These are phyloP conservation scores for Fringilla coelebs DNA, from an alignment of 2,797 vertebrate species.

Conservation along the genomic window DNA sequence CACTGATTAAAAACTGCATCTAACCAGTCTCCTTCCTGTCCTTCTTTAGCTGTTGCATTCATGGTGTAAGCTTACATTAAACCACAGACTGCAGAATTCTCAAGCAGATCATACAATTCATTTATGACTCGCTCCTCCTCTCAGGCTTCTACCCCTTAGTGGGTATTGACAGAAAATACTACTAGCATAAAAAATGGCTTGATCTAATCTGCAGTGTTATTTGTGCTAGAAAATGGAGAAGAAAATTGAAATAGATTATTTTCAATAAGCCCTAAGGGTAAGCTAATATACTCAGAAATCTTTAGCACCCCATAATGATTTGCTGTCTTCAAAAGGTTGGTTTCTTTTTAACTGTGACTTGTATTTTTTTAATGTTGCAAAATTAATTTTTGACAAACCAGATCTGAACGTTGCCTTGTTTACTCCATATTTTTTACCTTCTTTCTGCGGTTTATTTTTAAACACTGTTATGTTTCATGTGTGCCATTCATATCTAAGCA, in stretches of 20 bases:
- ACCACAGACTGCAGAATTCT: slow-evolving; percentile 30
- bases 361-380: not conserved
- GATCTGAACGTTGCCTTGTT: slow-evolving; percentile 6
- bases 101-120: not conserved
- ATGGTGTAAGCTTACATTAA: slow-evolving; percentile 50
- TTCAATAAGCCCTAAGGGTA: slow-evolving; percentile 48
- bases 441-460: not conserved
- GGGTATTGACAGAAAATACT: slow-evolving; percentile 39
- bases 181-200: slow-evolving; percentile 63
- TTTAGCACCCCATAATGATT: slow-evolving; percentile 64
- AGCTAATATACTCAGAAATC: slow-evolving; percentile 49
- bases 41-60: slow-evolving; percentile 10
- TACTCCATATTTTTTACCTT: not conserved
- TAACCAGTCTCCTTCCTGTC: not conserved
- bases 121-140: not conserved
- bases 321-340: slow-evolving; percentile 28
- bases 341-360: slow-evolving; percentile 10
- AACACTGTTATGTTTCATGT: not conserved
- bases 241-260: slow-evolving; percentile 23
- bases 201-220: slow-evolving; percentile 54
- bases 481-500: not conserved
- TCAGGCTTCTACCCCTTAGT: slow-evolving; percentile 25
- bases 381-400: slow-evolving; percentile 46
- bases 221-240: slow-evolving; percentile 50
- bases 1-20: not conserved